Evolutionary conservation across 2,113 vertebrate species (phyloP).

Genomic region (Hemiscyllium ocellatum): DNA sequence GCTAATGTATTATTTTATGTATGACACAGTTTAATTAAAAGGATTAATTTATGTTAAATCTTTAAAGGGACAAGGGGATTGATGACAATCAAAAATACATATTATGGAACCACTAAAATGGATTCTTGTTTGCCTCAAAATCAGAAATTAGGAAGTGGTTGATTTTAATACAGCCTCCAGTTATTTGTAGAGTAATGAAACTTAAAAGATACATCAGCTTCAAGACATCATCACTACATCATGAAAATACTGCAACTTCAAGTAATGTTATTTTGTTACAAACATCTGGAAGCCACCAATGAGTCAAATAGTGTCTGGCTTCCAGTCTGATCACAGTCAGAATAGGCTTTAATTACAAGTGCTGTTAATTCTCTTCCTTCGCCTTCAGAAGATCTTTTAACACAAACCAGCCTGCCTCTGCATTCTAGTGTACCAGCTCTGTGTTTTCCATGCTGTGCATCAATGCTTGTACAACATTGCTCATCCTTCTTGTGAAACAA

Average conservation of each 20-base stretch:
- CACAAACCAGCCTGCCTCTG: background rate
- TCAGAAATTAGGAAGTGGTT: background rate
- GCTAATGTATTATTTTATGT: constrained; percentile 7
- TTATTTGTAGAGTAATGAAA: background rate
- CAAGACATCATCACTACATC: background rate
- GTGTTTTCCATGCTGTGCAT: background rate
- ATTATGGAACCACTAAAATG: background rate
- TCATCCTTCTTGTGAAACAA: background rate
- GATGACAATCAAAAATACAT: background rate
- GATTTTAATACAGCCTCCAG: background rate
- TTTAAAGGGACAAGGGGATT: background rate
- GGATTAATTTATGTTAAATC: background rate
- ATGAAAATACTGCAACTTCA: background rate
- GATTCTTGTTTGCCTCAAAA: background rate
- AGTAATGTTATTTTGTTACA: background rate
- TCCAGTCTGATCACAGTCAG: background rate
- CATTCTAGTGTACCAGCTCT: background rate
- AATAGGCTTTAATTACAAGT: background rate
- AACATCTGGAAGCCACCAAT: background rate
- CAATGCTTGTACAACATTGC: background rate
- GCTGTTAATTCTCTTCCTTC: background rate
- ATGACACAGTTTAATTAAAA: background rate
- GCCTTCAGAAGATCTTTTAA: background rate
- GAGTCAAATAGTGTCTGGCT: background rate
- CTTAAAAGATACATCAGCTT: background rate